phyloP scores from a whole-genome alignment of 1,140 invertebrate species.

The Subanguina moxae region DNA sequence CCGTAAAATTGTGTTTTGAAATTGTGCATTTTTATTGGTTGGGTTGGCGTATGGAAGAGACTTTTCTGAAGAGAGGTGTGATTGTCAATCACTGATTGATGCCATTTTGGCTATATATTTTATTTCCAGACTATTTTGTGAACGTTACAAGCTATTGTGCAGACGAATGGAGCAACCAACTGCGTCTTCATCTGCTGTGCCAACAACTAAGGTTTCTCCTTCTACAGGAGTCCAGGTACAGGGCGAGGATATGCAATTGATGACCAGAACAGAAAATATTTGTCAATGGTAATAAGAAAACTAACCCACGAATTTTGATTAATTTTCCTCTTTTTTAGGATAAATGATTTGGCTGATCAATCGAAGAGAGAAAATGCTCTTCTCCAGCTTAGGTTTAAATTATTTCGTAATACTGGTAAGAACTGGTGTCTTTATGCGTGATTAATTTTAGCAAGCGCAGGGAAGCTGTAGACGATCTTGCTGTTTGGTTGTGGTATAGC shows the following conservation, averaged over 20 bases:
- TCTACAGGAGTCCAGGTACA: neutral
- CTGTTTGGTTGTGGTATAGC: conserved; percentile 95
- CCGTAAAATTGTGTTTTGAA: no score
- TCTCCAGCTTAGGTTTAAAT: conserved; percentile 74
- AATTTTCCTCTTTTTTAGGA: conserved; percentile 67
- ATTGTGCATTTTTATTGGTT: no score
- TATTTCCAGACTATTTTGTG: no score
- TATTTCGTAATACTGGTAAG: conserved; percentile 19
- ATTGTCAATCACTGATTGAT: no score
- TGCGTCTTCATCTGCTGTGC: neutral
- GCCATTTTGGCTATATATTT: no score
- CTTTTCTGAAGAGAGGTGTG: no score
- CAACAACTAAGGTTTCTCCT: neutral
- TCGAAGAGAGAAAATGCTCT: conserved; percentile 91
- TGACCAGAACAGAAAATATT: no score
- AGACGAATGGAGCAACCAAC: neutral
- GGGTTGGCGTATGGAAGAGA: no score
- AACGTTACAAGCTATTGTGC: no score
- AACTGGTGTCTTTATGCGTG: neutral
- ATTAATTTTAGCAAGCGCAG: conserved; percentile 78
- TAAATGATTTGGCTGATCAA: conserved; percentile 86
- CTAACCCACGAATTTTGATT: neutral
- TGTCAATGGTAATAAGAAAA: neutral
- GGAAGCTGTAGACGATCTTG: conserved; percentile 89
- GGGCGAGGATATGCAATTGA: no score